Evolutionary conservation across 1,140 invertebrate species (phyloP).

Genomic region (Pygmarrhopalites habei): DNA sequence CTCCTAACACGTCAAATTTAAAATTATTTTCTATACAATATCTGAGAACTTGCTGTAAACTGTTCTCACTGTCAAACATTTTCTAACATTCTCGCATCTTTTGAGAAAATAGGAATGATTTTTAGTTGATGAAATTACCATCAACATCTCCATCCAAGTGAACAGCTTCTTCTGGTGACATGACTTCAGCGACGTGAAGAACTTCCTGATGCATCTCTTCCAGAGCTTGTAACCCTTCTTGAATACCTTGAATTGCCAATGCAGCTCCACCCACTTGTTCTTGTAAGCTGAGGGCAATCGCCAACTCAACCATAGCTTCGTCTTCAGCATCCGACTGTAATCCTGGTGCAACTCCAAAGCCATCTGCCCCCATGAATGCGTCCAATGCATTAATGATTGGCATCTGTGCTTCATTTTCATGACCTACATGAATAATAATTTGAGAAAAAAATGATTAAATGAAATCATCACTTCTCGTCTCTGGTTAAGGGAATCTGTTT

Average conservation of each 20-base stretch:
- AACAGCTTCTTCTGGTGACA: constrained; percentile 34
- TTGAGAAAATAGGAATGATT: not conserved
- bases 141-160: constrained; percentile 18
- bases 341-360: constrained; percentile 51
- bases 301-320: constrained; percentile 92
- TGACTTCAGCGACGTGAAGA: constrained; percentile 38
- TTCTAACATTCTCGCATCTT: not conserved
- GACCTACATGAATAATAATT: too few relatives aligned
- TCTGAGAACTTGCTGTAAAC: not conserved
- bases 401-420: constrained; percentile 32
- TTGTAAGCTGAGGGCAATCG: constrained; percentile 87
- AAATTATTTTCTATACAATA: not conserved
- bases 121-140: not conserved
- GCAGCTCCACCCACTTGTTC: constrained; percentile 53
- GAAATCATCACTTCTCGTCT: too few relatives aligned
- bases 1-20: constrained; percentile 26
- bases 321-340: constrained; percentile 87
- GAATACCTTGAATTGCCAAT: constrained; percentile 48
- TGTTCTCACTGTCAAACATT: not conserved
- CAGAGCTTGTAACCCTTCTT: constrained; percentile 48
- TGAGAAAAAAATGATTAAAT: not conserved
- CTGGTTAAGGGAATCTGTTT: not conserved
- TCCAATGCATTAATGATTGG: constrained; percentile 53
- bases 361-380: constrained; percentile 55
- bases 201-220: constrained; percentile 43